Evolutionary conservation across 2,797 vertebrate species (phyloP), one percentile per base, ranked within the genome.

Genomic region (Petrocephalus sullivani): DNA sequence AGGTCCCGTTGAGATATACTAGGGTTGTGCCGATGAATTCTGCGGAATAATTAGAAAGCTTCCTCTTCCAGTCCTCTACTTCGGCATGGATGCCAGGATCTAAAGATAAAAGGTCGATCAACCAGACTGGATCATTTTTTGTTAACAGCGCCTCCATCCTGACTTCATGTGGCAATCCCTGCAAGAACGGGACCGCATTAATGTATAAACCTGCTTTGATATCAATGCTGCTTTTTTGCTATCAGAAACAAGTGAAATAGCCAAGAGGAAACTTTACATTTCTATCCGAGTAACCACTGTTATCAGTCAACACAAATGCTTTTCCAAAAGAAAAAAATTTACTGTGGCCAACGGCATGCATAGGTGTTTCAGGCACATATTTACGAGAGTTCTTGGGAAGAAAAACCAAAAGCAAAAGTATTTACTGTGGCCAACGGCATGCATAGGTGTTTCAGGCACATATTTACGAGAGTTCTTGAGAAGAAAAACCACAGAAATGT

Each of bases 1-100:
- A 92, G 0, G 96, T 94, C 0, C 97, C 98, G 0, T 98, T 95
- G 89, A 99, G 94, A 89, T 97, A 98, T 33, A 99, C 98, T 33
- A 96, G 92, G 0, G 98, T 99, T 92, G 90, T 91, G 12, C 98
- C 98, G 87, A 99, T 91, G 89, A 94, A 93, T 90, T 95, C 88
- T 33, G 95, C 89, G 0, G 96, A 96, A 90, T 92, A 99, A 89
- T 95, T 96, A 5, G 93, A 92, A 91, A 99, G 90, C 16, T 93
- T 93, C 90, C 92, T 61, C 83, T 94, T 97, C 97, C 97, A 97
- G 0, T 91, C 64, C 16, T 95, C 92, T 89, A 99, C 96, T 3
- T 97, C 95, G 2, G 93, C 94, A 84, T 95, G 96, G 78, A 99
- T 89, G 0, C 0, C 14, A 1, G 93, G 83, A 92, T 98, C 98